A percentile compares a stretch with the other conserved stretches of the same genome.
Conservation (phyloP, 2,797 vertebrate genomes). For the Aselliscus stoliczkanus region DNA sequence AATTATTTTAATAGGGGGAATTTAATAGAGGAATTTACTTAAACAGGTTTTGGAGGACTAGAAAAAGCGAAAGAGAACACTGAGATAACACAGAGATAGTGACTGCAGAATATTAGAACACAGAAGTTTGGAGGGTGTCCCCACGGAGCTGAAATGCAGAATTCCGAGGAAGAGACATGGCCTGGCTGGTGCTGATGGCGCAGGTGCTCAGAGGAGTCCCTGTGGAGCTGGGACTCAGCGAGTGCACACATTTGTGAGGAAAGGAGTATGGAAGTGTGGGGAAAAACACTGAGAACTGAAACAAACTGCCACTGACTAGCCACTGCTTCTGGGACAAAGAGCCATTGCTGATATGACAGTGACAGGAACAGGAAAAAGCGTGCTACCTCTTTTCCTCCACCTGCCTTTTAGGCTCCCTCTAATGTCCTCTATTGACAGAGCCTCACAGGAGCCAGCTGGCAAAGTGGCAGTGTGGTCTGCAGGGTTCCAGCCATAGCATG, state of each 20-base stretch:
- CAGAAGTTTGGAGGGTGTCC: neutral
- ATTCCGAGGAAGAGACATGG: neutral
- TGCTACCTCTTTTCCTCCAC: neutral
- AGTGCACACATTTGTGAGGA: neutral
- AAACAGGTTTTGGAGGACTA: neutral
- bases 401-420: neutral
- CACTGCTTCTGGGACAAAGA: neutral
- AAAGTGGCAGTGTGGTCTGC: neutral
- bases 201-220: neutral
- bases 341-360: neutral
- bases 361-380: neutral
- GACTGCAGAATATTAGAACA: neutral
- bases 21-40: neutral
- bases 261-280: neutral
- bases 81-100: neutral
- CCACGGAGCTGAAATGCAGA: neutral
- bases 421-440: neutral
- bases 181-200: neutral
- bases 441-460: neutral
- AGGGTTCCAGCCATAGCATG: neutral
- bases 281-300: neutral
- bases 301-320: neutral
- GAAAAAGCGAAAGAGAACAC: neutral
- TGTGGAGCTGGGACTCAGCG: neutral
- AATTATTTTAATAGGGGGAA: neutral